Evolutionary conservation across 2,797 vertebrate species (phyloP), one percentile per base, ranked within the genome.

Genomic region (Acanthopagrus latus): DNA sequence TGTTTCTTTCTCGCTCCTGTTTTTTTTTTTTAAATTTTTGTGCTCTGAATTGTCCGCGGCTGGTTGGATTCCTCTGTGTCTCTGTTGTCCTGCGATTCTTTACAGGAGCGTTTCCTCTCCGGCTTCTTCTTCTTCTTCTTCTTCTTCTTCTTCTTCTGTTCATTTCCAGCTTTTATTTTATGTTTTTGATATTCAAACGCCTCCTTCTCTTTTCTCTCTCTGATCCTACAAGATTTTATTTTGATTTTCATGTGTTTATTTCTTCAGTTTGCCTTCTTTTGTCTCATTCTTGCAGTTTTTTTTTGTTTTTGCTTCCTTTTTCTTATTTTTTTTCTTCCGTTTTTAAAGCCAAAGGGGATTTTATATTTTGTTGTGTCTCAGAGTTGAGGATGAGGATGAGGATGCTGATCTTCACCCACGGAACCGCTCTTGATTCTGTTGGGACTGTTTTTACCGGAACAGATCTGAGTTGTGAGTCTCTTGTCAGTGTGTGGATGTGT

Each of bases 51-150:
- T 76, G 18, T n/a, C 38, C 18, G 74, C 56, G 14, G 62, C 64
- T 58, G 64, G 3, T 80, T 60, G 80, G 75, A 81, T 85, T 51
- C 62, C 14, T 63, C 51, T 57, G 1, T 73, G 21, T 63, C 25
- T 65, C 25, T 65, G 58, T 64, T 64, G 57, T 55, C 41, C 60
- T 62, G 65, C 43, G 46, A 60, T 54, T 78, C 58, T 75, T 67
- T 38, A 2, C 58, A 23, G 81, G 85, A 81, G 83, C 71, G 64
- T 82, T 68, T 33, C 21, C 29, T 47, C 23, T 8, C 33, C 33
- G 33, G 33, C 33, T 33, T 0, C 29, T 29, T 33, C 6, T 33
- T 33, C 27, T 27, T 27, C 27, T 27, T 27, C 27, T 27, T 27
- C 27, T 27, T 25, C 63, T 66, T 75, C 23, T 80, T 23, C 63